Evolutionary conservation across 2,113 vertebrate species (phyloP), one percentile per base, ranked within the genome.

Genomic region (Cottus gobio): DNA sequence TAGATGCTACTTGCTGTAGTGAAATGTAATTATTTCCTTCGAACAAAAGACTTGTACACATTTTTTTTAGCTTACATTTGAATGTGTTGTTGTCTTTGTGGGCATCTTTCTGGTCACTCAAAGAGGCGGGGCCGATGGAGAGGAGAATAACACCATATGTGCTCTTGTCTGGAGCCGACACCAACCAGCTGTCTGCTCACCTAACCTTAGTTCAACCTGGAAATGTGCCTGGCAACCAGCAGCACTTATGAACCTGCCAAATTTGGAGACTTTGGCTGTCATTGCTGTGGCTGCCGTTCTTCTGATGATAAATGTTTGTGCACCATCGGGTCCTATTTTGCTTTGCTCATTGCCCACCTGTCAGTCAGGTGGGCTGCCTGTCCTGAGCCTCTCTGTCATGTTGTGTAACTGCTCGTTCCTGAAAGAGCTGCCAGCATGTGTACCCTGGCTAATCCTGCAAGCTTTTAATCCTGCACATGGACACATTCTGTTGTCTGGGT

Each of bases 371-470:
- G 81, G 54, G 63, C 50, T 42, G 63, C 4, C 28, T 83, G 74
- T 85, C 75, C 75, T 57, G 18, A 76, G 64, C 68, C 34, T 37
- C 74, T 28, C 37, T 4, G 77, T 85, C 80, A 72, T 68, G 79
- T 91, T 92, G 85, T 89, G 75, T 90, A 90, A 88, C 74, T 72
- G 22, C 54, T 87, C 63, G 34, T 76, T 87, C 80, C 78, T 68
- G 52, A 84, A 81, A 69, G 84, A 46, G 62, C 75, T 7, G 26
- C 52, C 71, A 50, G 75, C 82, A 62, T 63, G 20, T 74, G 39
- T 54, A 84, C 70, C 81, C 77, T 69, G 67, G 77, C 58, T 93
- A 93, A 93, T 92, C 93, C 90, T 52, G 66, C 82, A 90, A 91
- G 89, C 87, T 88, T 64, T 90, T 93, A 93, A 93, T 94, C 90